Percentiles rank a stretch among this genome's conserved stretches.
These are phyloP conservation scores for Eublepharis macularius DNA, from an alignment of 2,113 vertebrate species.

Conservation along the genomic window DNA sequence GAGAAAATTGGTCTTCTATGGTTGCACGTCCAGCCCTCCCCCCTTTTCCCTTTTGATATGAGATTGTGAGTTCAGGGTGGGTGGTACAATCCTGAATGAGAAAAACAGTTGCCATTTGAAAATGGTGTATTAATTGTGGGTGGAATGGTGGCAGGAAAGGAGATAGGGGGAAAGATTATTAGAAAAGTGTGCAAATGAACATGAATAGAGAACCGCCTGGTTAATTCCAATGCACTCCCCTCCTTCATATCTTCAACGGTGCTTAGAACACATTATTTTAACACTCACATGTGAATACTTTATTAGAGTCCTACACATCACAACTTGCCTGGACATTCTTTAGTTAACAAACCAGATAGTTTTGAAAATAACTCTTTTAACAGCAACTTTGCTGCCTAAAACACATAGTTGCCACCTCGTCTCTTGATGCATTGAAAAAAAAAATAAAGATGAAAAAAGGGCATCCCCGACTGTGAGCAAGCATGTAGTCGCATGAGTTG, in stretches of 20 bases:
- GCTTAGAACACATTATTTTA: not conserved
- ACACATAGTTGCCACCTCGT: not conserved
- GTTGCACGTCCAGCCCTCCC: slow-evolving; percentile 41
- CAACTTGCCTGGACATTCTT: not conserved
- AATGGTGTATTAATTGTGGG: slow-evolving; percentile 56
- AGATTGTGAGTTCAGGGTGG: slow-evolving; percentile 26
- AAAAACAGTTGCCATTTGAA: slow-evolving; percentile 54
- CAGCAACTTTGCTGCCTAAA: not conserved
- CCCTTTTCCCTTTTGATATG: slow-evolving; percentile 55
- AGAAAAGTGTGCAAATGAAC: not conserved
- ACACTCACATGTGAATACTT: not conserved
- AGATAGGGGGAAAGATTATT: not conserved
- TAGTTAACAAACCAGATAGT: not conserved
- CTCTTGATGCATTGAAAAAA: too few species aligned
- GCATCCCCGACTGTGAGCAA: not conserved
- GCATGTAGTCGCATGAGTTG: not conserved
- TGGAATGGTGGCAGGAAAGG: slow-evolving; percentile 4
- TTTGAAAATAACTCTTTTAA: not conserved
- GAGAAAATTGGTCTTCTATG: slow-evolving; percentile 33
- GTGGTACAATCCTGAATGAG: slow-evolving; percentile 55
- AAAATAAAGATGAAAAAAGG: too few species aligned
- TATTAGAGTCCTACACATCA: not conserved
- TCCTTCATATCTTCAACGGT: slow-evolving; percentile 14
- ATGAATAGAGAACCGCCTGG: slow-evolving; percentile 40
- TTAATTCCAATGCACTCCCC: slow-evolving; percentile 40